Percentiles rank a stretch among this genome's conserved stretches.
These are phyloP conservation scores for Acipenser oxyrinchus DNA, from an alignment of 2,797 vertebrate species.

Conservation along the genomic window DNA sequence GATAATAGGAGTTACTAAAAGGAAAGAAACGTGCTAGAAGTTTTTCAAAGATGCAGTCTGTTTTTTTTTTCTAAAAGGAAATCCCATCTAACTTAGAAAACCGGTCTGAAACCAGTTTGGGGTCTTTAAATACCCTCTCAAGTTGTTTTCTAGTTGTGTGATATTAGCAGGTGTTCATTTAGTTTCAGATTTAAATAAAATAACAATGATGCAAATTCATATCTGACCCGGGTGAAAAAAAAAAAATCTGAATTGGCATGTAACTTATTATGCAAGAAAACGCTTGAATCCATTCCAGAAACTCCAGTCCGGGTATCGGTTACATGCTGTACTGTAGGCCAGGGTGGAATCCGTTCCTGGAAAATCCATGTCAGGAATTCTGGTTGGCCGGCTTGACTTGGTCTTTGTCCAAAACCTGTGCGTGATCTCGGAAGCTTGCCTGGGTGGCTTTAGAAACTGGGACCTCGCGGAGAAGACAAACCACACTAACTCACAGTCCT, in stretches of 20 bases:
- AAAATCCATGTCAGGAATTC: conserved; percentile 59
- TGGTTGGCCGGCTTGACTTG: conserved; percentile 34
- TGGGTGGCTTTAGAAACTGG: conserved; percentile 14
- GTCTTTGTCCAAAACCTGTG: conserved; percentile 29
- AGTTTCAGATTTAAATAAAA: no score
- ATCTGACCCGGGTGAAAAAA: no score
- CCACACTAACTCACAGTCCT: conserved; percentile 6
- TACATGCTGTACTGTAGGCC: not conserved
- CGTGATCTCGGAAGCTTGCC: conserved; percentile 31
- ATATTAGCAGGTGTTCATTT: no score
- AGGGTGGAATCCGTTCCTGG: conserved; percentile 28
- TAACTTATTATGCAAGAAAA: no score
- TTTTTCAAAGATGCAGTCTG: no score
- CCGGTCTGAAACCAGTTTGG: not conserved
- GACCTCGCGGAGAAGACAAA: conserved; percentile 28
- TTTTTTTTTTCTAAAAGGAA: no score
- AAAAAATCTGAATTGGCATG: no score
- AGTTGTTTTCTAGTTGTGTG: no score
- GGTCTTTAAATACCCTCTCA: conserved; percentile 7
- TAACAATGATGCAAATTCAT: no score
- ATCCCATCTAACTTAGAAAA: no score
- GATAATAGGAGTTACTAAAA: no score
- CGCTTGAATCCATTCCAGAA: not conserved
- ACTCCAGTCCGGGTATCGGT: not conserved
- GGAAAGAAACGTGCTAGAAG: no score